Evolutionary conservation across 1,140 invertebrate genomes (phyloP).

Genomic region (Plutomurus gul): DNA sequence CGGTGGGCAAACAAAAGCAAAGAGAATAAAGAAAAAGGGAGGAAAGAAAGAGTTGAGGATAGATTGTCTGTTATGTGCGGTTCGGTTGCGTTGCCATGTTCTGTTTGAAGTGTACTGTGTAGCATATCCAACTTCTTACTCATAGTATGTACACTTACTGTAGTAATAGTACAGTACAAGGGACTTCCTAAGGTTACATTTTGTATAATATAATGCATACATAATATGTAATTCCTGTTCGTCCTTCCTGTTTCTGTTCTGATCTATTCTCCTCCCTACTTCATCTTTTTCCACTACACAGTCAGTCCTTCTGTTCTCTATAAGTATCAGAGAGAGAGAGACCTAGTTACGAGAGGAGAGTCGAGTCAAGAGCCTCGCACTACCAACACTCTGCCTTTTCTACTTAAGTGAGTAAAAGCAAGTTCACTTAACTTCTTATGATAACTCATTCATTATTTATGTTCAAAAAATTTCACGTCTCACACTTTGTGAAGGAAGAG

Average conservation of each 20-base stretch:
- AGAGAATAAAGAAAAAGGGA: conserved; percentile 27
- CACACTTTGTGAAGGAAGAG: conserved; percentile 33
- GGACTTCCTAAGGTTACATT: neutral
- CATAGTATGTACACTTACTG: neutral
- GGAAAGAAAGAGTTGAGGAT: conserved; percentile 26
- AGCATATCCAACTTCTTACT: neutral
- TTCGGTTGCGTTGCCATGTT: conserved; percentile 2
- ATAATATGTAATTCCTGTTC: conserved; percentile 24
- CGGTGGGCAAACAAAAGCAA: conserved; percentile 7
- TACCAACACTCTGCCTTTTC: conserved; percentile 26
- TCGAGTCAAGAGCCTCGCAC: neutral
- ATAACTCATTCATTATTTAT: conserved; percentile 54
- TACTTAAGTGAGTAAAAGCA: neutral
- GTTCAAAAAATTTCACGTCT: conserved; percentile 48
- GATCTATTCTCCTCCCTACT: neutral
- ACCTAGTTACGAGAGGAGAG: neutral
- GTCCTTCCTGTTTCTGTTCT: conserved; percentile 4
- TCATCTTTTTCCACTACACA: neutral
- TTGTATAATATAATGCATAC: conserved; percentile 21
- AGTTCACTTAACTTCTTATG: conserved; percentile 16
- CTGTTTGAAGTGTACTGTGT: neutral
- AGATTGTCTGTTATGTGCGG: conserved; percentile 11
- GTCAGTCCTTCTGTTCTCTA: neutral
- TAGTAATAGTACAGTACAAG: neutral
- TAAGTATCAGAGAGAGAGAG: neutral